Conservation (phyloP, 2,113 vertebrate genomes). For the Carassius auratus region DNA sequence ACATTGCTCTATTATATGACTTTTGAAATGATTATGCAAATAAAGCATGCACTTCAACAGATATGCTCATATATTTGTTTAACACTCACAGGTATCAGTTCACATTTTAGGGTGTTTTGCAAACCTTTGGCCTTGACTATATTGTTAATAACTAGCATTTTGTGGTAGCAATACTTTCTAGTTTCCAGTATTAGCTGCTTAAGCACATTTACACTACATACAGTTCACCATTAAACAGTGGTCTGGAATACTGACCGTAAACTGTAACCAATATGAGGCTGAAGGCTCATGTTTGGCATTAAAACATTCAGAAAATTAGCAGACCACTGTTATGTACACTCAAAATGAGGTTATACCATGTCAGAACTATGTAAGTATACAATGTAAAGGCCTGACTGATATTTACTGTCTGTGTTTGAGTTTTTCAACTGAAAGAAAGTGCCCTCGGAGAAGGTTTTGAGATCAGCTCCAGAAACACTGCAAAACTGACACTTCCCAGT, state of each 20-base stretch:
- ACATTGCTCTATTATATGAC: background rate
- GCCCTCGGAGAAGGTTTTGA: no score
- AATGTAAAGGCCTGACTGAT: no score
- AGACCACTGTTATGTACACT: no score
- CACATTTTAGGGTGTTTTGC: constrained; percentile 21
- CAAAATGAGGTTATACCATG: no score
- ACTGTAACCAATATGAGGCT: background rate
- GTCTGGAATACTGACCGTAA: constrained; percentile 7
- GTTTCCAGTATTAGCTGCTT: background rate
- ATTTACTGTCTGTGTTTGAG: no score
- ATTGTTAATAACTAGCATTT: background rate
- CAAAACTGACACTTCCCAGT: background rate
- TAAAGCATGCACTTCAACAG: background rate
- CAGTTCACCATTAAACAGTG: background rate
- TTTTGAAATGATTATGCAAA: background rate
- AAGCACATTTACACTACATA: background rate
- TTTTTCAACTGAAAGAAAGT: no score
- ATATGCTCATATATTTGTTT: background rate
- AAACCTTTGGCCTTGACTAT: constrained; percentile 21
- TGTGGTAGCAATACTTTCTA: constrained; percentile 13
- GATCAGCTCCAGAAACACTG: no score
- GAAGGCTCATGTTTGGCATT: no score
- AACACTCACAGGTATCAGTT: background rate
- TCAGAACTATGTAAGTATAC: no score
- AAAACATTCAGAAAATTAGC: no score